phyloP scores from a whole-genome alignment of 2,113 vertebrate genomes.

The Carlito syrichta region DNA sequence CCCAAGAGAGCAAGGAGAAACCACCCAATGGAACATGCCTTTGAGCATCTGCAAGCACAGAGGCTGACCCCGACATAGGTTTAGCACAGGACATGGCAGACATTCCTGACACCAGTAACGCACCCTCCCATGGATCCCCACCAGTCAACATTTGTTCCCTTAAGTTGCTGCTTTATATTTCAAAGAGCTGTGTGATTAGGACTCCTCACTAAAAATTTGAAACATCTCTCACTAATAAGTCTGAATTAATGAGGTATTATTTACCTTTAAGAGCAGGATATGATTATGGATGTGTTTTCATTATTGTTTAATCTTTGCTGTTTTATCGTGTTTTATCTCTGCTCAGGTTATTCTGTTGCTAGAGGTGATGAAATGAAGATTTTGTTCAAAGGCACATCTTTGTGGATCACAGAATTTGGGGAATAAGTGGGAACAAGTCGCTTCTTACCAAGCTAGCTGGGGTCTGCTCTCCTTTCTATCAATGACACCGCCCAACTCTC shows the following conservation, averaged over 20 bases:
- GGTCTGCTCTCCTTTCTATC: neutral
- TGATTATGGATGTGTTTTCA: neutral
- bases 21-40: fast-evolving
- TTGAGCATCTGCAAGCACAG: neutral
- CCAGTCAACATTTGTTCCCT: neutral
- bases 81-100: fast-evolving
- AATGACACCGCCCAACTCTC: neutral
- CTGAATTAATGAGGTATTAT: neutral
- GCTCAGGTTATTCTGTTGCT: neutral
- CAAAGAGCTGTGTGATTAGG: neutral
- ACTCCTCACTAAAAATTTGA: neutral
- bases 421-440: neutral
- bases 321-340: neutral
- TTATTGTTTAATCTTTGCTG: neutral
- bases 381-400: neutral
- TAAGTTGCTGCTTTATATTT: neutral
- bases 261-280: neutral
- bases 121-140: no score
- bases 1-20: neutral
- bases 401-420: neutral
- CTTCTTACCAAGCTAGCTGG: neutral
- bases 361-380: neutral
- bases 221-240: neutral
- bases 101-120: fast-evolving
- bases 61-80: fast-evolving